These are phyloP conservation scores for Whitmania pigra DNA, from an alignment of 1,140 invertebrate genomes.

Conservation along the genomic window DNA sequence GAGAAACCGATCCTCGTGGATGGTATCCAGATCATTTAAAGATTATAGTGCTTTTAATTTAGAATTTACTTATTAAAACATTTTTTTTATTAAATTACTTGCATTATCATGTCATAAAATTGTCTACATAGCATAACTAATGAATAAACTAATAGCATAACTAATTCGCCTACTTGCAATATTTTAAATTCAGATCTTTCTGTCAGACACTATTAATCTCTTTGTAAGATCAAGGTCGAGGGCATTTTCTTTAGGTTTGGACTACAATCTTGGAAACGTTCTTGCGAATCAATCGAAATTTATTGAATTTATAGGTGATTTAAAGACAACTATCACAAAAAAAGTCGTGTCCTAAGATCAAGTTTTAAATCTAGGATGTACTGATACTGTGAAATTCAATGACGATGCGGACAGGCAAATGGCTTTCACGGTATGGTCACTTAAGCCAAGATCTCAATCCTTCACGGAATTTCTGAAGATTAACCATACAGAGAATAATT, in stretches of 20 bases:
- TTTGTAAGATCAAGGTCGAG: neutral
- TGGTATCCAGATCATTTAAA: neutral
- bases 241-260: neutral
- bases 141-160: no score
- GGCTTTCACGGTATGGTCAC: neutral
- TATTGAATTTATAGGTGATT: neutral
- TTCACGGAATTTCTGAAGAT: neutral
- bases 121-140: no score
- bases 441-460: neutral
- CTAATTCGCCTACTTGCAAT: neutral
- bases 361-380: neutral
- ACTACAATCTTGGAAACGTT: neutral
- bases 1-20: neutral
- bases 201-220: neutral
- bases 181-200: neutral
- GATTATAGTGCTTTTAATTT: neutral
- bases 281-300: neutral
- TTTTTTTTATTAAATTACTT: neutral
- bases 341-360: no score
- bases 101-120: neutral
- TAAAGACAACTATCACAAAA: no score
- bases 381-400: slow-evolving; percentile 2
- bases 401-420: neutral
- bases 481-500: neutral
- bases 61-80: no score